Conservation (phyloP, 1,140 invertebrate genomes). For the Papilio polyxenes region DNA sequence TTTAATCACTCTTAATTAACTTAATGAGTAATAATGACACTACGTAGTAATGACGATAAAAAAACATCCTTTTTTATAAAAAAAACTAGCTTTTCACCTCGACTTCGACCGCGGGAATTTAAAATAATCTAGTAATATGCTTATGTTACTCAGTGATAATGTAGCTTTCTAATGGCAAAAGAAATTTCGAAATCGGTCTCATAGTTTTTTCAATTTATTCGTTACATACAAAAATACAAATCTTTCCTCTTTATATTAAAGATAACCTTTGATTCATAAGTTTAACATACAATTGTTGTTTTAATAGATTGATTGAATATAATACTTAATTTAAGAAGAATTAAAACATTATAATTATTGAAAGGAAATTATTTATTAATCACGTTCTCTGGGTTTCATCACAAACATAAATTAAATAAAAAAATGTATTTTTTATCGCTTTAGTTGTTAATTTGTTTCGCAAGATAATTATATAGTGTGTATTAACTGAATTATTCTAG, state of each 20-base stretch:
- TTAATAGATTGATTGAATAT: neutral
- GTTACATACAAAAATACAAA: too few relatives aligned
- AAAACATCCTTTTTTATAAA: neutral
- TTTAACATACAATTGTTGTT: neutral
- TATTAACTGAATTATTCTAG: neutral
- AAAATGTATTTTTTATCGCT: neutral
- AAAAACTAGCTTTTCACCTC: neutral
- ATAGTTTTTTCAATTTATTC: too few relatives aligned
- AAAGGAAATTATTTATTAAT: conserved; percentile 3
- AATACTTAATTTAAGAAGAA: neutral
- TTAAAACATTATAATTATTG: neutral
- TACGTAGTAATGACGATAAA: neutral
- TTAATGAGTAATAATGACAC: neutral
- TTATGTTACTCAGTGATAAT: too few relatives aligned
- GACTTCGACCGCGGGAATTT: too few relatives aligned
- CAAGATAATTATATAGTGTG: neutral
- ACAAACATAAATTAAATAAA: neutral
- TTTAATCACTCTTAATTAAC: neutral
- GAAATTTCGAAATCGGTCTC: too few relatives aligned
- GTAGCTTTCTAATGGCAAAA: too few relatives aligned
- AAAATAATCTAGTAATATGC: too few relatives aligned
- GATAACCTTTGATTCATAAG: neutral
- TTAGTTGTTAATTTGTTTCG: neutral
- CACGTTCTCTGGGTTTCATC: neutral
- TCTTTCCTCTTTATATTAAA: too few relatives aligned